A percentile compares a stretch with the other conserved stretches of the same genome.
These are phyloP conservation scores for Drosophila watanabei DNA, from an alignment of 1,140 invertebrate genomes.

Conservation along the genomic window DNA sequence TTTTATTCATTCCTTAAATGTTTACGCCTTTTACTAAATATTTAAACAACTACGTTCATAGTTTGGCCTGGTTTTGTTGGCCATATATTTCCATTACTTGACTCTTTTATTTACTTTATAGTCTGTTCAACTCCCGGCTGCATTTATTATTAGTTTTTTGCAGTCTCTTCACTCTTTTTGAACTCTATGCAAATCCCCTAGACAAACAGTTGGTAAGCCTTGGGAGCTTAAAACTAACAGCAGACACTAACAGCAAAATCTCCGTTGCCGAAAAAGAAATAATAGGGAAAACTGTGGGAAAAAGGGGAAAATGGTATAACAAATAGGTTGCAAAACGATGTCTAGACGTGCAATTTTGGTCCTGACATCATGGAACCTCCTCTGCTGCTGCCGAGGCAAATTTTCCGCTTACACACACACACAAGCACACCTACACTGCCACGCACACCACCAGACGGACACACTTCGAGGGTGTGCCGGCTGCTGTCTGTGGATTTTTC, in stretches of 20 bases:
- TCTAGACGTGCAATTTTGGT: constrained; percentile 75
- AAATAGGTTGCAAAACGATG: constrained; percentile 57
- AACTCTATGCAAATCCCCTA: constrained; percentile 38
- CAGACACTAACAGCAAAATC: constrained; percentile 25
- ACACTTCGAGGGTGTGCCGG: constrained; percentile 70
- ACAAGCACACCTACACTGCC: constrained; percentile 23
- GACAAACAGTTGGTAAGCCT: constrained; percentile 49
- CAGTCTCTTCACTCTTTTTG: not conserved
- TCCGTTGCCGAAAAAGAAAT: constrained; percentile 16
- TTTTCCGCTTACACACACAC: constrained; percentile 39
- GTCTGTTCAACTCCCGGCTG: constrained; percentile 1
- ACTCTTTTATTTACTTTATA: constrained; percentile 14
- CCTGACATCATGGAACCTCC: constrained; percentile 41
- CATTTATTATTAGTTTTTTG: constrained; percentile 32
- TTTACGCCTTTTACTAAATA: not conserved
- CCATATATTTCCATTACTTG: constrained; percentile 5
- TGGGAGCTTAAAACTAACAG: constrained; percentile 43
- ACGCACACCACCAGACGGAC: constrained; percentile 26
- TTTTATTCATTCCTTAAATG: not conserved
- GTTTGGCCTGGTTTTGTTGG: not conserved
- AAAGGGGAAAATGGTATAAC: constrained; percentile 45
- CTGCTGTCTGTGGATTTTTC: constrained; percentile 33
- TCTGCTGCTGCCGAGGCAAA: constrained; percentile 52
- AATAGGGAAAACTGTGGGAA: constrained; percentile 20
- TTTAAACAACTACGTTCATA: not conserved